These are phyloP conservation scores for Rutilus rutilus DNA, from an alignment of 2,113 vertebrate species.

Conservation along the genomic window DNA sequence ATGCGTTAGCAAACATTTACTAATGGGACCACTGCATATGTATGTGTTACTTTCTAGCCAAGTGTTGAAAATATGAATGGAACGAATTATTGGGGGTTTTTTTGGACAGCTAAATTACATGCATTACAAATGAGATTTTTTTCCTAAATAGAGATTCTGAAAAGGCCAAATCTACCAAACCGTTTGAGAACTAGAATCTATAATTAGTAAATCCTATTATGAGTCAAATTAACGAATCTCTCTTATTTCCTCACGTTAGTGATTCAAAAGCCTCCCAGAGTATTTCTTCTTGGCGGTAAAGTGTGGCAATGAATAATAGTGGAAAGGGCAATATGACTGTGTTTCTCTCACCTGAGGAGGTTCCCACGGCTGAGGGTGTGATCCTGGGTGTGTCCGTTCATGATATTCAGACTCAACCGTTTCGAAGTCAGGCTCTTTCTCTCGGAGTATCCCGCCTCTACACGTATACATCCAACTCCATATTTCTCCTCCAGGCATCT, in stretches of 20 bases:
- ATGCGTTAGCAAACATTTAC: too few relatives aligned
- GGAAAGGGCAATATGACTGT: neutral
- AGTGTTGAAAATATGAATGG: neutral
- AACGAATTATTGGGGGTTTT: neutral
- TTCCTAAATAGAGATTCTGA: neutral
- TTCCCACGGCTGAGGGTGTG: slow-evolving; percentile 72
- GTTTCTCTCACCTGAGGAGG: slow-evolving; percentile 83
- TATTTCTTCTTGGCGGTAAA: slow-evolving; percentile 38
- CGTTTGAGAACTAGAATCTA: neutral
- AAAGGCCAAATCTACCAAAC: neutral
- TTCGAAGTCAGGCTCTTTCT: slow-evolving; percentile 76
- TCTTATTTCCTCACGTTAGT: neutral
- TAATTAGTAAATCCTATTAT: neutral
- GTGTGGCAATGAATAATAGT: neutral
- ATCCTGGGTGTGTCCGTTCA: slow-evolving; percentile 76
- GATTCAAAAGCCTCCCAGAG: neutral
- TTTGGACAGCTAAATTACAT: neutral
- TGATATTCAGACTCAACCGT: slow-evolving; percentile 87
- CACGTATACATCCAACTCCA: slow-evolving; percentile 66
- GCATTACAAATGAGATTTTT: neutral
- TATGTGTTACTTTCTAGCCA: neutral
- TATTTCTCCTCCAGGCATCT: slow-evolving; percentile 92
- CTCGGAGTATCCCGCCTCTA: slow-evolving; percentile 70
- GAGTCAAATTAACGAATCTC: neutral
- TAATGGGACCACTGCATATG: neutral